Evolutionary conservation across 1,140 invertebrate species (phyloP).

Genomic region (Diprion similis): DNA sequence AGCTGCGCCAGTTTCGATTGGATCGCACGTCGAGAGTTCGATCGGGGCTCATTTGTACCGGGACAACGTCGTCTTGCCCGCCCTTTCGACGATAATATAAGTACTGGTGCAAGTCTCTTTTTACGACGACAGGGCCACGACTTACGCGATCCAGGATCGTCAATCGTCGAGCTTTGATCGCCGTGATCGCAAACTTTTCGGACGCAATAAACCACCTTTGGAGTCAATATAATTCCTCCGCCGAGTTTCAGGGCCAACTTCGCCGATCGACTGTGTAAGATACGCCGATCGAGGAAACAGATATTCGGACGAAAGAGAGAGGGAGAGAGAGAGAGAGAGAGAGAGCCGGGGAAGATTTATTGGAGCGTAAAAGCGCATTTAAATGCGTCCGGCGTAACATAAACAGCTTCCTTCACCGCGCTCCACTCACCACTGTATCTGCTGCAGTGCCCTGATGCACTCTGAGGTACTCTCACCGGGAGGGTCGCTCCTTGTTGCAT

Average conservation of each 20-base stretch:
- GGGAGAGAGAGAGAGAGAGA: too few species aligned
- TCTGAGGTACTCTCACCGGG: not conserved
- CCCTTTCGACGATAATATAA: not conserved
- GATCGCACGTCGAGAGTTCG: not conserved
- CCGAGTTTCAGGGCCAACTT: too few species aligned
- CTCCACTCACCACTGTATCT: not conserved
- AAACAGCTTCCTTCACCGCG: slow-evolving; percentile 9
- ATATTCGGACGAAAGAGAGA: too few species aligned
- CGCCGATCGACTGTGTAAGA: too few species aligned
- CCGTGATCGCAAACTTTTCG: not conserved
- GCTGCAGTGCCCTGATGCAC: too few species aligned
- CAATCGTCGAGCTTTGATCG: too few species aligned
- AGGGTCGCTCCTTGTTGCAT: slow-evolving; percentile 4
- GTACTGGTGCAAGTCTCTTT: not conserved
- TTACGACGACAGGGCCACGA: not conserved
- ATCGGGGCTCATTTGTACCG: not conserved
- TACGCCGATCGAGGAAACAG: too few species aligned
- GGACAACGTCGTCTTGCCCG: not conserved
- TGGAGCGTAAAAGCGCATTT: slow-evolving; percentile 6
- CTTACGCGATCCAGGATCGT: not conserved
- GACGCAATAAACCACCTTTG: not conserved
- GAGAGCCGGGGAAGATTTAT: not conserved
- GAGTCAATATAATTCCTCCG: not conserved
- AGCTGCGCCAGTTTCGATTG: not conserved
- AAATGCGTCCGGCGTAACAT: slow-evolving; percentile 14